Evolutionary conservation across 30 jellyfish, hydroid and myxozoan genomes (phyloP), one percentile per base, ranked within the genome.

Genomic region (Turritopsis dohrnii): DNA sequence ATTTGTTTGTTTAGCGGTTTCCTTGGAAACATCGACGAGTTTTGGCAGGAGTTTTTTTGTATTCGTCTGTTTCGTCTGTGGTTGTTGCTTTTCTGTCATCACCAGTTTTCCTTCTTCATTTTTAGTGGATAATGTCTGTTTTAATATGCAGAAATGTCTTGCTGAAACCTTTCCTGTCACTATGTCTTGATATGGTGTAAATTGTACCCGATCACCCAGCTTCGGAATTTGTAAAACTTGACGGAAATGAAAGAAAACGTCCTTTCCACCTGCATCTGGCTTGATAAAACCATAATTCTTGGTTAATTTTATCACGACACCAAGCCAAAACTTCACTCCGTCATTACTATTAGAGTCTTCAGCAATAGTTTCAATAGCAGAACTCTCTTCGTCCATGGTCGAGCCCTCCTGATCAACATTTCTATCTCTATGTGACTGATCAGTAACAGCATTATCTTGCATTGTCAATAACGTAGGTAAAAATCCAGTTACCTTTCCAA

Each of bases 191-290:
- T 41, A 41, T 3, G 13, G 60, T 3, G 60, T 41, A 41, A 41
- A 41, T 13, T 41, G 52, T 84, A 84, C 76, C 53, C 73, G 7
- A 20, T 25, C n/a, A 72, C 5, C 53, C 76, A 21, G 13, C 16
- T 66, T 65, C 72, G 52, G 13, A 69, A 74, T 28, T 84, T 84
- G 23, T 84, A 73, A 13, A 16, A 85, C 76, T 9, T 74, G 52
- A 76, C 76, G 83, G 29, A 85, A 85, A 66, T 85, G 86, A 52
- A 85, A 85, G 74, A 85, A 85, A 22, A 85, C 22, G 29, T 85
- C 87, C 52, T 85, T 29, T 7, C n/a, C 25, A 21, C 18, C 60
- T n/a, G 71, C 31, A 77, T 28, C 27, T 41, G 17, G 76, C 53
- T 76, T 66, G 82, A 82, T 19, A 69, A 85, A 85, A 9, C 92